Percentiles rank a stretch among this genome's conserved stretches.
Conservation (phyloP, 30 jellyfish, hydroid and myxozoan species). For the Aurelia coerulea region DNA sequence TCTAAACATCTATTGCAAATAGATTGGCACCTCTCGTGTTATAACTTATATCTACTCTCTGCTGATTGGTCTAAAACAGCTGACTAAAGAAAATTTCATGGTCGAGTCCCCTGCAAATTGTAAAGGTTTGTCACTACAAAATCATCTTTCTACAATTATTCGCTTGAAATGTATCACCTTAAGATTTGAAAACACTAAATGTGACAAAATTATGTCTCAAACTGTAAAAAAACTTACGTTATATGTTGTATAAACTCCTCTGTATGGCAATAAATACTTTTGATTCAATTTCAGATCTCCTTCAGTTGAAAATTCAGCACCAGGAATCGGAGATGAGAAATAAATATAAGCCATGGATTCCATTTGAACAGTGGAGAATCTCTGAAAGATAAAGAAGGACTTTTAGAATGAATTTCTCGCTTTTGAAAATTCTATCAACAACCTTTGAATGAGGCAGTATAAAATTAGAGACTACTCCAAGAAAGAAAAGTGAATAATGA, state of each 20-base stretch:
- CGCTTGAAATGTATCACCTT: no score
- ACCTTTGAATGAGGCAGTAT: not conserved
- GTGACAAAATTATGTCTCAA: no score
- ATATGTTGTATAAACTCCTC: slow-evolving; percentile 65
- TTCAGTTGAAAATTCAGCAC: slow-evolving; percentile 76
- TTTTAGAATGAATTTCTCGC: no score
- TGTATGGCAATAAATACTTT: slow-evolving; percentile 75
- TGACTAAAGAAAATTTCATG: no score
- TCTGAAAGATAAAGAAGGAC: slow-evolving; percentile 49
- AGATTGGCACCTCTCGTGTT: no score
- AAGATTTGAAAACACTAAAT: no score
- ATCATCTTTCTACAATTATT: no score
- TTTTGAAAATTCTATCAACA: not conserved
- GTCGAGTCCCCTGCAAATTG: no score
- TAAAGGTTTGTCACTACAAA: no score
- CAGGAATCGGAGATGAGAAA: slow-evolving; percentile 69
- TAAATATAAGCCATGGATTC: slow-evolving; percentile 84
- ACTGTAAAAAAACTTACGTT: slow-evolving; percentile 59
- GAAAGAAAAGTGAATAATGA: not conserved
- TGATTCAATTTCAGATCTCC: slow-evolving; percentile 76
- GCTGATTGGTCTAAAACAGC: no score
- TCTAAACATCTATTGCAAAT: no score
- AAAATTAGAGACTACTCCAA: not conserved
- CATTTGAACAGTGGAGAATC: slow-evolving; percentile 75
- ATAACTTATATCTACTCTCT: no score